Evolutionary conservation across 2,888 invertebrate species (phyloP), one percentile per base, ranked within the genome.

Genomic region (Dryobota labecula): DNA sequence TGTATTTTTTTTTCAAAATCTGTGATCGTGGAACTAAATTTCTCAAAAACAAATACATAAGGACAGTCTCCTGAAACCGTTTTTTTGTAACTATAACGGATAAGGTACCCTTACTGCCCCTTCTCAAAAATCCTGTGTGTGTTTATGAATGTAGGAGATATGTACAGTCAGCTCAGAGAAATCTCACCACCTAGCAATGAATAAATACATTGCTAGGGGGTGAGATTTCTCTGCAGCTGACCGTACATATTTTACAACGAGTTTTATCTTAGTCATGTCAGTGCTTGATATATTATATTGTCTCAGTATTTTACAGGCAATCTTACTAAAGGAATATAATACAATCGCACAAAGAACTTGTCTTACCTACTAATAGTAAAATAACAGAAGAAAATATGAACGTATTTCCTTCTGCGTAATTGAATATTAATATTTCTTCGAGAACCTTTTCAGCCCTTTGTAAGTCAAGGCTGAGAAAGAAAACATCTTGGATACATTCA

Each of bases 361-460:
- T 27, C 8, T 27, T 27, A n/a, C 24, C 20, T 47, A 58, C 24
- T 20, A n/a, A 47, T 27, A 56, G 41, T 49, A 60, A 76, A 68
- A 54, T 68, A 45, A 76, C 38, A 9, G 5, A 57, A 24, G 24
- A 38, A 47, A 58, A 60, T 61, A 47, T 53, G 15, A 57, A 2
- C n/a, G 13, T 63, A 47, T 62, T 70, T 70, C 24, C 41, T 56
- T n/a, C 18, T 61, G 18, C 38, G 36, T 78, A 61, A 78, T 64
- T 64, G 43, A 61, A 72, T 64, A 78, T 78, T 64, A 78, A 65
- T 30, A 61, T 60, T 76, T 56, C 18, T 51, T 36, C 5, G 11
- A 49, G 27, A 47, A 53, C 15, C 51, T 76, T 62, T 76, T 53
- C 41, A 71, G 60, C 18, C 24, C 57, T 62, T 62, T 62, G 60